phyloP scores from a whole-genome alignment of 2,888 invertebrate genomes.

The Drosophila mimetica region DNA sequence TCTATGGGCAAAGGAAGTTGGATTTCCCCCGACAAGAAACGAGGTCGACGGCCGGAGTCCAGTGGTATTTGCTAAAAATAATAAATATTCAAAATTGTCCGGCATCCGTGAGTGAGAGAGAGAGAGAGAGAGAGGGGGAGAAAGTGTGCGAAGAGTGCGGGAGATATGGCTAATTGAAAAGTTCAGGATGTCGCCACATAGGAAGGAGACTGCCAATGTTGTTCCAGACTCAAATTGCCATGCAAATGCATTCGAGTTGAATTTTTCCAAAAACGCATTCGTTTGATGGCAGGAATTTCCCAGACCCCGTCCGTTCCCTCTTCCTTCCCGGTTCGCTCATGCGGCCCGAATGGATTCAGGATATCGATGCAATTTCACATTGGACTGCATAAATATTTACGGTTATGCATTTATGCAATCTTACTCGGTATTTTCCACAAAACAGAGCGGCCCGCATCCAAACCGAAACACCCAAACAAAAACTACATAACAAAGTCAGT shows the following conservation, averaged over 20 bases:
- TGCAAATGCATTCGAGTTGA: constrained; percentile 43
- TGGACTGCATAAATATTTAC: constrained; percentile 70
- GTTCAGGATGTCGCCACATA: constrained; percentile 35
- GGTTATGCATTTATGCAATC: constrained; percentile 68
- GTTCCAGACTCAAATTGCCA: constrained; percentile 36
- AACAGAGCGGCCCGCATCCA: constrained; percentile 16
- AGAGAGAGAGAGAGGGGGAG: background rate
- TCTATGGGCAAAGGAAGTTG: constrained; percentile 18
- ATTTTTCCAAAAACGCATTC: constrained; percentile 33
- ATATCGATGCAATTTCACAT: constrained; percentile 59
- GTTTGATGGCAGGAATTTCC: constrained; percentile 31
- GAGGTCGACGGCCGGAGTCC: constrained; percentile 9
- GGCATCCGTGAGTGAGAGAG: constrained; percentile 7
- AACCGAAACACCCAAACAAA: constrained; percentile 22
- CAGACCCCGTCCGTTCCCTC: background rate
- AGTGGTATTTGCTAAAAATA: constrained; percentile 38
- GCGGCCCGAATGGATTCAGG: constrained; percentile 35
- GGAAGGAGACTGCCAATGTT: constrained; percentile 36
- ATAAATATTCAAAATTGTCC: constrained; percentile 40
- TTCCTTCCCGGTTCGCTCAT: constrained; percentile 12
- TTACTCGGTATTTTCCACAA: constrained; percentile 25
- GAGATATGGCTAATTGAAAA: constrained; percentile 43
- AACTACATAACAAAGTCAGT: constrained; percentile 33
- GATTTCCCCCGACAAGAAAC: background rate
- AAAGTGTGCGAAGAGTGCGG: constrained; percentile 3